Percentiles rank a stretch among this genome's conserved stretches.
Evolutionary conservation across 2,797 vertebrate species (phyloP).

Genomic region (Micrastur ruficollis): DNA sequence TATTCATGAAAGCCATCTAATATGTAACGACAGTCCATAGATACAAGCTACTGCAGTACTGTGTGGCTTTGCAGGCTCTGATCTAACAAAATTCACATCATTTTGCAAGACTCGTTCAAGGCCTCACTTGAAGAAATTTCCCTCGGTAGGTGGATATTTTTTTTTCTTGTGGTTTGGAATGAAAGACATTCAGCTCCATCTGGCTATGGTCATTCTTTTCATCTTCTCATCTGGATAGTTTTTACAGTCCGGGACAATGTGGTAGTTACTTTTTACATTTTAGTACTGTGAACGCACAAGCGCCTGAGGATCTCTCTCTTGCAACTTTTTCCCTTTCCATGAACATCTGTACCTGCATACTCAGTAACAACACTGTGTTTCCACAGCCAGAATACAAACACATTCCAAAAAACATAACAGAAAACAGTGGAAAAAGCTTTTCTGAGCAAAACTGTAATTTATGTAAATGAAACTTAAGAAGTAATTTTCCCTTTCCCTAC

Average conservation of each 20-base stretch:
- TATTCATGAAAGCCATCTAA: not conserved
- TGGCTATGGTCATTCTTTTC: not conserved
- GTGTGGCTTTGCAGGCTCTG: not conserved
- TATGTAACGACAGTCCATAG: not conserved
- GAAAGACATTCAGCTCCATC: not conserved
- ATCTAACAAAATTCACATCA: not conserved
- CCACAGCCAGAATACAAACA: not conserved
- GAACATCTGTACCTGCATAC: not conserved
- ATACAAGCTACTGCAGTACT: not conserved
- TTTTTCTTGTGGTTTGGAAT: not conserved
- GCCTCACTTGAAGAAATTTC: not conserved
- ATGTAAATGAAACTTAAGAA: constrained; percentile 30
- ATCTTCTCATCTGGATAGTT: not conserved
- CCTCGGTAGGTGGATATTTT: not conserved
- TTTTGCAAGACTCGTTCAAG: not conserved
- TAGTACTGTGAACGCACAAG: not conserved
- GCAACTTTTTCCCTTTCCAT: not conserved
- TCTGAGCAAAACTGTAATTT: not conserved
- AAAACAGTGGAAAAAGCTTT: not conserved
- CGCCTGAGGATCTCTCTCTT: not conserved
- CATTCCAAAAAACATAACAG: not conserved
- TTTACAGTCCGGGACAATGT: not conserved
- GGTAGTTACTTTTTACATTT: not conserved
- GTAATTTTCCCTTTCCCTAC: not conserved
- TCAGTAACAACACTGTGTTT: not conserved